These are phyloP conservation scores for Ctenochaetus hawaiiensis DNA, from an alignment of 2,797 vertebrate genomes.

Conservation along the genomic window DNA sequence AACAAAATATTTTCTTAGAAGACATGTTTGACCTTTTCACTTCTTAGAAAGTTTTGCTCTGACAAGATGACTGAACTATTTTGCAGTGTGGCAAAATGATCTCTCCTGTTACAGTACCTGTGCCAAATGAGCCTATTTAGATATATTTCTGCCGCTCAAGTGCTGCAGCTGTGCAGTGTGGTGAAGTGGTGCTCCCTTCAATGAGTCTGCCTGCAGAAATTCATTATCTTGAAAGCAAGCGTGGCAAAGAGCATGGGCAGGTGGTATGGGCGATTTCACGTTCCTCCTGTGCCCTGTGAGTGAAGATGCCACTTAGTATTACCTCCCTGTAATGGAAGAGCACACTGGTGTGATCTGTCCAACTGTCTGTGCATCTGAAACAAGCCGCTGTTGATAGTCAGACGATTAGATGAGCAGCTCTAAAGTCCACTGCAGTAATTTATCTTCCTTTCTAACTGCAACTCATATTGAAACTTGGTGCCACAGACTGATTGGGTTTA, in stretches of 20 bases:
- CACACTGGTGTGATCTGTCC: conserved; percentile 45
- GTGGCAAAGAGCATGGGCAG: conserved; percentile 76
- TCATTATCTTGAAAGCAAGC: conserved; percentile 82
- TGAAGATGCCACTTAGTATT: conserved; percentile 76
- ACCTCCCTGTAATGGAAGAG: conserved; percentile 56
- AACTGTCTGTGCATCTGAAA: conserved; percentile 66
- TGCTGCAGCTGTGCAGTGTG: conserved; percentile 72
- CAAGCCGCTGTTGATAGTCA: conserved; percentile 55
- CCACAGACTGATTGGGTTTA: not conserved
- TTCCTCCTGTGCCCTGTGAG: conserved; percentile 74
- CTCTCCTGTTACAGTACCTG: conserved; percentile 30
- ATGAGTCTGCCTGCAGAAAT: conserved; percentile 73
- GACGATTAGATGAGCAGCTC: conserved; percentile 60
- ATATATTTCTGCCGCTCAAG: conserved; percentile 57
- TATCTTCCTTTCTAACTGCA: conserved; percentile 41
- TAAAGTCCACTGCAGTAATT: conserved; percentile 38
- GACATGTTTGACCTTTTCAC: conserved; percentile 27
- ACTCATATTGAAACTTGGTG: conserved; percentile 1
- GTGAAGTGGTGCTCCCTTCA: conserved; percentile 58
- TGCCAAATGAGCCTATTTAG: conserved; percentile 72
- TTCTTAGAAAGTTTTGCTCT: conserved; percentile 12
- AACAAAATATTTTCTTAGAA: not conserved
- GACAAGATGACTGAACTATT: conserved; percentile 38
- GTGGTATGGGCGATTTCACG: conserved; percentile 76
- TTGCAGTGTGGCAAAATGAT: conserved; percentile 28